Evolutionary conservation across 2,888 invertebrate genomes (phyloP).

Genomic region (Nomada fucata): DNA sequence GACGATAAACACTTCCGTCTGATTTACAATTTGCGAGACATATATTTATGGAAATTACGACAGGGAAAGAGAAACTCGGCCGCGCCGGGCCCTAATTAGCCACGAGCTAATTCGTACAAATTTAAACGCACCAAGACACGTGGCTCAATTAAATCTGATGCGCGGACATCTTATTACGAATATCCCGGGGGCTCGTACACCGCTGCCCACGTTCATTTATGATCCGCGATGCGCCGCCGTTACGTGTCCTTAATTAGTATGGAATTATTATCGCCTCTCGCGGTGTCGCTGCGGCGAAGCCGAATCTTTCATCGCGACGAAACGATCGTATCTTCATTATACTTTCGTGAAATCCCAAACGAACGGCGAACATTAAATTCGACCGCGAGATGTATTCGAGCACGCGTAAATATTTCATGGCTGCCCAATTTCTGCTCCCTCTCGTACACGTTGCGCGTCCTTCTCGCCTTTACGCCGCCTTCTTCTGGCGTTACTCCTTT

Average conservation of each 20-base stretch:
- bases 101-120: conserved; percentile 9
- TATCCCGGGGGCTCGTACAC: conserved; percentile 3
- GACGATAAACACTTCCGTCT: background rate
- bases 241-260: conserved; percentile 31
- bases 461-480: too few species aligned
- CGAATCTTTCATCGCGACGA: background rate
- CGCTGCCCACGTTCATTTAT: conserved; percentile 31
- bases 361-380: conserved; percentile 1
- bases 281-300: background rate
- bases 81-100: conserved; percentile 17
- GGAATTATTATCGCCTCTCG: conserved; percentile 11
- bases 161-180: conserved; percentile 31
- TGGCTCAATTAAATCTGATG: conserved; percentile 27
- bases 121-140: conserved; percentile 14
- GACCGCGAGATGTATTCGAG: background rate
- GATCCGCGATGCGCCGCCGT: conserved; percentile 9
- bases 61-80: background rate
- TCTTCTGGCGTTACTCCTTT: background rate
- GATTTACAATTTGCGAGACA: background rate
- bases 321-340: conserved; percentile 8
- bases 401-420: conserved; percentile 8
- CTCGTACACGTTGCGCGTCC: too few species aligned
- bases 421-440: background rate
- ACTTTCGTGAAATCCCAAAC: background rate
- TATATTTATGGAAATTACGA: background rate